Conservation (phyloP, 2,113 vertebrate species). For the Probosciger aterrimus region DNA sequence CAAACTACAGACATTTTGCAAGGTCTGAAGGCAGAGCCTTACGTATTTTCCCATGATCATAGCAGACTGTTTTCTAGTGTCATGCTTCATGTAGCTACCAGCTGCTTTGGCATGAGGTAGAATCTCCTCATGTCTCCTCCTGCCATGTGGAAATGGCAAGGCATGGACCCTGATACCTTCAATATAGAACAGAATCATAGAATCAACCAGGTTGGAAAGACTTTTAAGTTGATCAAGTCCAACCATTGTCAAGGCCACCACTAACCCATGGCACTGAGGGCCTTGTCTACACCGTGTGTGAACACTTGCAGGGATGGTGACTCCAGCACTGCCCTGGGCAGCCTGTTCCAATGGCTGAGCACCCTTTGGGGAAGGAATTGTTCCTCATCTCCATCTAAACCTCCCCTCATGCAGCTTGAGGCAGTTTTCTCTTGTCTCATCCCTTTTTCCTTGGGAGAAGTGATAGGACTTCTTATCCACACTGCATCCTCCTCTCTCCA, state of each 20-base stretch:
- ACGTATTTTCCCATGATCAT: not conserved
- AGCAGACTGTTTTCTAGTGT: not conserved
- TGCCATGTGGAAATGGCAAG: not conserved
- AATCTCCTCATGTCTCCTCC: not conserved
- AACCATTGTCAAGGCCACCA: not conserved
- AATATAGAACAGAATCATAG: not conserved
- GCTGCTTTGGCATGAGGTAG: not conserved
- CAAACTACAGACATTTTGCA: not conserved
- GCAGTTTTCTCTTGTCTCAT: not conserved
- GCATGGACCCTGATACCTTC: not conserved
- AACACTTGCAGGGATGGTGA: not conserved
- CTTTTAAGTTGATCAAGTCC: not conserved
- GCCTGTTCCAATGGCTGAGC: not conserved
- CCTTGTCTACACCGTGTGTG: fast-evolving
- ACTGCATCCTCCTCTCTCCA: not conserved
- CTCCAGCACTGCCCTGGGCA: not conserved
- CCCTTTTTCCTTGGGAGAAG: not conserved
- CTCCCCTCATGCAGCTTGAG: not conserved
- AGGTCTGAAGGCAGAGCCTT: not conserved
- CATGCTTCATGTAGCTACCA: not conserved
- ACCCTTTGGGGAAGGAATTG: not conserved
- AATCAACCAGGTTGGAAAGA: not conserved
- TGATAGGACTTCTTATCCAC: not conserved
- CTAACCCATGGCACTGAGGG: not conserved
- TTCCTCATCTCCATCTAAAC: not conserved